phyloP scores from a whole-genome alignment of 2,888 invertebrate genomes.

The Cephalotes varians region DNA sequence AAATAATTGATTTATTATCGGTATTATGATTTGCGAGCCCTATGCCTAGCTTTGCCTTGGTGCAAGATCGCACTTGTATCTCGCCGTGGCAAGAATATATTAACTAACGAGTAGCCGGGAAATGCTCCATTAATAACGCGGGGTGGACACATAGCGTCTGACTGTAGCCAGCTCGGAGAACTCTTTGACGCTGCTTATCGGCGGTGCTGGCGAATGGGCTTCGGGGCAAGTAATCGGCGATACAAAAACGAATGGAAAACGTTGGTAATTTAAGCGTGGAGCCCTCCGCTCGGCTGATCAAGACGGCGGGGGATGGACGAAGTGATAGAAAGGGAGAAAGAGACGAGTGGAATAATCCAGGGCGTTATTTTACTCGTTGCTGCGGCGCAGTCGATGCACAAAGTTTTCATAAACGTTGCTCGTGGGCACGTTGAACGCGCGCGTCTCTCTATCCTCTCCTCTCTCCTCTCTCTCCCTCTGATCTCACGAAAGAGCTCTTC shows the following conservation, averaged over 20 bases:
- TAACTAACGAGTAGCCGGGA: background rate
- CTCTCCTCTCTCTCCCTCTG: background rate
- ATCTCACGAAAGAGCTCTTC: conserved; percentile 19
- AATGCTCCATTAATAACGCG: conserved; percentile 51
- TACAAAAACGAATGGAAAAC: conserved; percentile 61
- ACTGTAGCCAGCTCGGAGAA: conserved; percentile 20
- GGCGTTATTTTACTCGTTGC: conserved; percentile 74
- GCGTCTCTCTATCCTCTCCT: conserved; percentile 18
- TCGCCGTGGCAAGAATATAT: background rate
- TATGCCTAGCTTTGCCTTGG: background rate
- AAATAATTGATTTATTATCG: background rate
- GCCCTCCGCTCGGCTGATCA: conserved; percentile 42
- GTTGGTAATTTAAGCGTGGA: conserved; percentile 61
- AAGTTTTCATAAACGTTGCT: conserved; percentile 82
- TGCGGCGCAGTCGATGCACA: conserved; percentile 77
- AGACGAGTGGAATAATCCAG: conserved; percentile 66
- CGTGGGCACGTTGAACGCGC: conserved; percentile 66
- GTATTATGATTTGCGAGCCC: background rate
- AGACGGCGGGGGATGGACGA: background rate
- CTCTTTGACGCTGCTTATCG: conserved; percentile 59
- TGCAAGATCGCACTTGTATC: background rate
- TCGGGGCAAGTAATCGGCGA: conserved; percentile 58
- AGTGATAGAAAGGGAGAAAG: background rate
- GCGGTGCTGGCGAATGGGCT: conserved; percentile 25
- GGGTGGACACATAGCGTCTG: conserved; percentile 41